These are phyloP conservation scores for Scolopax bukidnonensis DNA, from an alignment of 2,797 vertebrate genomes.

Conservation along the genomic window DNA sequence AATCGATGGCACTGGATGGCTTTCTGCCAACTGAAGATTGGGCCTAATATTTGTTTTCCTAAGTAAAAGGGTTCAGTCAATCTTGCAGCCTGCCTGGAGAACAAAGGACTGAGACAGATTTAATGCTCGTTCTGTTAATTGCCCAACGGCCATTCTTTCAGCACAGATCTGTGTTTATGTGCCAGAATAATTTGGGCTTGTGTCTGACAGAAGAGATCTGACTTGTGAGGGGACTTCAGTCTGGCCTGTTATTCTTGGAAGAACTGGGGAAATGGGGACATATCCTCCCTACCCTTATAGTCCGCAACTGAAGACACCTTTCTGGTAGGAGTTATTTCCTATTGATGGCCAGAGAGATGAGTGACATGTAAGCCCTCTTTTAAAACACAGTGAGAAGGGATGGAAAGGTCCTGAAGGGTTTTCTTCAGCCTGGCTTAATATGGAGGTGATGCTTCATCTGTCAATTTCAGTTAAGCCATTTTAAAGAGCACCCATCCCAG, in stretches of 20 bases:
- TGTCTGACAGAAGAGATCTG: conserved; percentile 35
- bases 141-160: conserved; percentile 37
- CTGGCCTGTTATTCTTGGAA: background rate
- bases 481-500: background rate
- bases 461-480: conserved; percentile 43
- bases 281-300: background rate
- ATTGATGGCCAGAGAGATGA: background rate
- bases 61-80: background rate
- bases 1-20: background rate
- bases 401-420: conserved; percentile 32
- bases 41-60: conserved; percentile 19
- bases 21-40: background rate
- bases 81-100: conserved; percentile 31
- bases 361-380: background rate
- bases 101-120: background rate
- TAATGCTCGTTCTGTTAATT: conserved; percentile 13
- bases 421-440: conserved; percentile 45
- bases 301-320: background rate
- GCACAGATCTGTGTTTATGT: conserved; percentile 3
- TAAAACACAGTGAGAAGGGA: background rate
- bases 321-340: background rate
- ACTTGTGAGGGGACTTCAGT: conserved; percentile 3
- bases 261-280: background rate
- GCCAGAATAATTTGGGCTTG: conserved; percentile 49
- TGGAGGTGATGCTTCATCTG: conserved; percentile 32